These are phyloP conservation scores for Microctonus aethiopoides DNA, from an alignment of 2,888 invertebrate species.

Conservation along the genomic window DNA sequence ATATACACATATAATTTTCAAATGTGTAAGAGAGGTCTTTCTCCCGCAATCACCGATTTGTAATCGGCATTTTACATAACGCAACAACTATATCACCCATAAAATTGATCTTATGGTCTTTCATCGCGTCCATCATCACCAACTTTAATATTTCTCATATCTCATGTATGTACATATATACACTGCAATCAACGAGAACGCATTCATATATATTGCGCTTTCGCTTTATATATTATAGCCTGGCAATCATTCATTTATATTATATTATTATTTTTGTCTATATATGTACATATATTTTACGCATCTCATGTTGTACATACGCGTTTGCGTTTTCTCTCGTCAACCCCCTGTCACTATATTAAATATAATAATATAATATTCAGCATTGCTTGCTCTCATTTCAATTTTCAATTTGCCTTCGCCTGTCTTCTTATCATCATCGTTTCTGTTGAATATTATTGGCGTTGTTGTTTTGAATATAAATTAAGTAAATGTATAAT, in stretches of 20 bases:
- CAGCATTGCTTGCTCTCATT: neutral
- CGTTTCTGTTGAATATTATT: neutral
- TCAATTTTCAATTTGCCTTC: constrained; percentile 3
- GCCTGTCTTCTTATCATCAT: neutral
- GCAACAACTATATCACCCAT: constrained; percentile 22
- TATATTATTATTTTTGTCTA: constrained; percentile 24
- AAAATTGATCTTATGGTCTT: constrained; percentile 22
- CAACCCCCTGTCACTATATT: neutral
- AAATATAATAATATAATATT: neutral
- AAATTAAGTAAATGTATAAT: neutral
- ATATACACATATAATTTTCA: neutral
- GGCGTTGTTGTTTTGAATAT: neutral
- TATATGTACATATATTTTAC: constrained; percentile 3
- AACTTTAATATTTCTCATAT: neutral
- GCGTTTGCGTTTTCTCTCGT: constrained; percentile 9
- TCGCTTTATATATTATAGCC: constrained; percentile 5
- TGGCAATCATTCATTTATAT: constrained; percentile 21
- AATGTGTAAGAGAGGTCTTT: constrained; percentile 8
- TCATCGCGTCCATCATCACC: constrained; percentile 25
- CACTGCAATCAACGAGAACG: neutral
- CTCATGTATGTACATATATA: too few relatives aligned
- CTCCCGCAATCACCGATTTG: constrained; percentile 17
- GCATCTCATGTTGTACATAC: neutral
- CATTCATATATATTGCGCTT: neutral
- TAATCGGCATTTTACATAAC: constrained; percentile 25